Conservation (phyloP, 53 echinoderm and acorn worm genomes). For the Stichopus horrens region DNA sequence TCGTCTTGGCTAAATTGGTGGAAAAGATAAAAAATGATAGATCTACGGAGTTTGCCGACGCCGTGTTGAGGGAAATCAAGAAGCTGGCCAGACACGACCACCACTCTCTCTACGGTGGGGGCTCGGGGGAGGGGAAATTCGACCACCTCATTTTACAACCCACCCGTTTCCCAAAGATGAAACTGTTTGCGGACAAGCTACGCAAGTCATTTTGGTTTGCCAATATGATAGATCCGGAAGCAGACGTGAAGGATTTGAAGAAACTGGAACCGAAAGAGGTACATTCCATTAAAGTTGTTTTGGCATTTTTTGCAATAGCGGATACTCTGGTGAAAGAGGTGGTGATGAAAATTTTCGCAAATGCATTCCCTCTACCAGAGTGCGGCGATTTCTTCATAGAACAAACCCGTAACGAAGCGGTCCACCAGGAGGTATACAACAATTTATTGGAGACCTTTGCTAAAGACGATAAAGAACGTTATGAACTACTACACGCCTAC, state of each 20-base stretch:
- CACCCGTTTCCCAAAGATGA: neutral
- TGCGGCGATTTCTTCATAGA: neutral
- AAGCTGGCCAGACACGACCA: neutral
- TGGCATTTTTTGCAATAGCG: constrained; percentile 11
- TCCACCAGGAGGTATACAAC: neutral
- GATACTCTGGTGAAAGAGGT: constrained; percentile 14
- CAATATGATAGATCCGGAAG: neutral
- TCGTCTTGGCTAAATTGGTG: neutral
- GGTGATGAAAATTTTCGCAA: neutral
- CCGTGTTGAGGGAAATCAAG: neutral
- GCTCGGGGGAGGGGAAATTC: neutral
- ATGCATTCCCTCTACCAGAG: neutral
- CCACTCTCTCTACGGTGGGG: neutral
- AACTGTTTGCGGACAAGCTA: neutral
- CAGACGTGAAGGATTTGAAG: neutral
- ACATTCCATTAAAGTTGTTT: neutral
- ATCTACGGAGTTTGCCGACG: neutral
- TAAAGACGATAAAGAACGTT: neutral
- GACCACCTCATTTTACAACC: neutral
- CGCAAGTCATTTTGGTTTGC: neutral
- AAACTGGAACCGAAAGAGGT: neutral
- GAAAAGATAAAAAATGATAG: neutral
- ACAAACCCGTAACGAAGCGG: constrained; percentile 3
- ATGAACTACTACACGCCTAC: constrained; percentile 1
- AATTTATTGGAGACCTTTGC: neutral